Evolutionary conservation across 2,888 invertebrate genomes (phyloP).

Genomic region (Tenthredo distinguenda): DNA sequence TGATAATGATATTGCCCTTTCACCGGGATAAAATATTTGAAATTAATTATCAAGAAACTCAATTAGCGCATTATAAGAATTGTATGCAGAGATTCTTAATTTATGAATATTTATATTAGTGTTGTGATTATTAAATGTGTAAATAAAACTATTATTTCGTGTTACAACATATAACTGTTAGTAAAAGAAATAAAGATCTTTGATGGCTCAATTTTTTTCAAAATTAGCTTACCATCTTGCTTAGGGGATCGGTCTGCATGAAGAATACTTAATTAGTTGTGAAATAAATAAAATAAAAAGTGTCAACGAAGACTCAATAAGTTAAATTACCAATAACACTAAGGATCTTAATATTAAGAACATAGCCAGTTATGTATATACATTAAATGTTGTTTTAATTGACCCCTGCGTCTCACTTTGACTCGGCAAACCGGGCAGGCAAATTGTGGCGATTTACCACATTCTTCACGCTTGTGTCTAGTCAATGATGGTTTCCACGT

Average conservation of each 20-base stretch:
- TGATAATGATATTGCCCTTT: conserved; percentile 12
- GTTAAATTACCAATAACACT: background rate
- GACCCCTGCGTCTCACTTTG: conserved; percentile 71
- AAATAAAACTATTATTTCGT: background rate
- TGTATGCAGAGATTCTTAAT: background rate
- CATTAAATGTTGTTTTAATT: conserved; percentile 71
- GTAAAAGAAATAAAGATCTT: background rate
- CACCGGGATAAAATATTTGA: background rate
- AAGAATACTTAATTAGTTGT: background rate
- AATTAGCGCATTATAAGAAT: background rate
- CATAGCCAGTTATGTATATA: conserved; percentile 61
- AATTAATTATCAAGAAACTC: background rate
- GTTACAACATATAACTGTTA: background rate
- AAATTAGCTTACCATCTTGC: background rate
- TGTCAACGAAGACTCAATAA: background rate
- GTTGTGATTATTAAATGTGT: background rate
- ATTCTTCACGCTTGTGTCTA: conserved; percentile 73
- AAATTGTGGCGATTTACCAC: conserved; percentile 77
- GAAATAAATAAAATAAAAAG: background rate
- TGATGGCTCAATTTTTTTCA: background rate
- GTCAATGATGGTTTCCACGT: conserved; percentile 69
- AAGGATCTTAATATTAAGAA: conserved; percentile 41
- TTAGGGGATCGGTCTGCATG: background rate
- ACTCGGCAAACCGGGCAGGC: conserved; percentile 72
- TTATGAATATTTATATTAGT: background rate